phyloP scores from a whole-genome alignment of 2,888 invertebrate species.

The Ophion costatus region DNA sequence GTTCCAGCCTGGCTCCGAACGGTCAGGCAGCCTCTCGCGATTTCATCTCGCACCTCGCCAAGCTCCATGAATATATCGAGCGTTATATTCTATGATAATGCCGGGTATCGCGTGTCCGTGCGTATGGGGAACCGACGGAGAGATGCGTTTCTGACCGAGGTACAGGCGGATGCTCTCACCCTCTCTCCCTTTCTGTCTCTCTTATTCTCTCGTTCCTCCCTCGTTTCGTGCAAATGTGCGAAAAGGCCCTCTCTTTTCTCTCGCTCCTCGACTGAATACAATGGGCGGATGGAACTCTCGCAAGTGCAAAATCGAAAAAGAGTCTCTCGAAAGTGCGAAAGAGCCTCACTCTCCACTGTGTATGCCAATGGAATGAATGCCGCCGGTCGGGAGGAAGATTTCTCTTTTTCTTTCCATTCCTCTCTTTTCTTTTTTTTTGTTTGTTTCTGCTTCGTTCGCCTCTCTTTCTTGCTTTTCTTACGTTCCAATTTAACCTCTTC shows the following conservation, averaged over 20 bases:
- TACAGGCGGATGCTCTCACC: slow-evolving; percentile 22
- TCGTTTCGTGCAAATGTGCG: slow-evolving; percentile 54
- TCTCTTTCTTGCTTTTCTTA: slow-evolving; percentile 35
- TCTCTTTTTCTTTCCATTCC: slow-evolving; percentile 39
- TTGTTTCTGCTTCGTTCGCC: slow-evolving; percentile 12
- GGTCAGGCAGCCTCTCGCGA: slow-evolving; percentile 47
- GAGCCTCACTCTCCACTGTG: slow-evolving; percentile 33
- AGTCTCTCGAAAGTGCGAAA: slow-evolving; percentile 55
- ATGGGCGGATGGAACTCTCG: slow-evolving; percentile 55
- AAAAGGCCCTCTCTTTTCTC: background rate
- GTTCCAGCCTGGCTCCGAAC: slow-evolving; percentile 14
- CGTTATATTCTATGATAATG: slow-evolving; percentile 67
- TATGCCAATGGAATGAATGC: slow-evolving; percentile 50
- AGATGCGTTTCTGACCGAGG: slow-evolving; percentile 61
- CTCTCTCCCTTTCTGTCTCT: slow-evolving; percentile 14
- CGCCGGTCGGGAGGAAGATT: slow-evolving; percentile 42
- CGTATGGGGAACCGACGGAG: slow-evolving; percentile 36
- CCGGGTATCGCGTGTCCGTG: slow-evolving; percentile 40
- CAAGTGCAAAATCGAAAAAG: slow-evolving; percentile 47
- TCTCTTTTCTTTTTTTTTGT: slow-evolving; percentile 24
- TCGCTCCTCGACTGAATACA: slow-evolving; percentile 60
- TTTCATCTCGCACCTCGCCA: slow-evolving; percentile 64
- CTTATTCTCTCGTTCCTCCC: slow-evolving; percentile 45
- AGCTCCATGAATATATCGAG: slow-evolving; percentile 58
- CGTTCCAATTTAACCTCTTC: slow-evolving; percentile 30